These are phyloP conservation scores for Punctoribates punctum DNA, from an alignment of 2,888 invertebrate genomes.

Conservation along the genomic window DNA sequence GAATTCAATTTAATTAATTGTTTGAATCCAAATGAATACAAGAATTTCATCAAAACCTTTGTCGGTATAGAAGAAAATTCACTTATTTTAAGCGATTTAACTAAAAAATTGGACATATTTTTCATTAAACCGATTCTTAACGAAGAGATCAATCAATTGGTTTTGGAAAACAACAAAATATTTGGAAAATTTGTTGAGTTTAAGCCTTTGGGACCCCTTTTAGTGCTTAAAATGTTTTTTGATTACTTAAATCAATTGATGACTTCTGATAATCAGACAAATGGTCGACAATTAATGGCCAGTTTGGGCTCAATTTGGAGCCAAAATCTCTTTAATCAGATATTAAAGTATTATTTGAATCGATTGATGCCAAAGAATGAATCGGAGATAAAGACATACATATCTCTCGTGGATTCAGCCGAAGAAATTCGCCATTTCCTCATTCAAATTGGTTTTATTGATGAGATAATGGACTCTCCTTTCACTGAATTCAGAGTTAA, in stretches of 20 bases:
- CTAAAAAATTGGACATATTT: not conserved
- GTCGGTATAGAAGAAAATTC: constrained; percentile 1
- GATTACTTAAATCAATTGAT: constrained; percentile 24
- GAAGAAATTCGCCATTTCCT: constrained; percentile 18
- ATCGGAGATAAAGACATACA: constrained; percentile 3
- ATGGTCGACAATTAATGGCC: not conserved
- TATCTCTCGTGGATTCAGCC: constrained; percentile 1
- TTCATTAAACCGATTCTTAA: constrained; percentile 25
- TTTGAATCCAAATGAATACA: constrained; percentile 15
- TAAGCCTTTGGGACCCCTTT: not conserved
- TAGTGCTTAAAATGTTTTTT: not conserved
- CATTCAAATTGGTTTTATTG: constrained; percentile 21
- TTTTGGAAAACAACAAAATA: not conserved
- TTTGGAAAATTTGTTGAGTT: not conserved
- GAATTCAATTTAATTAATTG: constrained; percentile 28
- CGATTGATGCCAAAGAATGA: constrained; percentile 29
- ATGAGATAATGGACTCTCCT: not conserved
- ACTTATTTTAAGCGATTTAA: not conserved
- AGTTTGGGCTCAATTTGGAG: constrained; percentile 32
- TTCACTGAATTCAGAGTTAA: constrained; percentile 8
- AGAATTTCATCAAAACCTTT: constrained; percentile 23
- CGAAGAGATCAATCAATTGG: constrained; percentile 24
- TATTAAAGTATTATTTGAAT: constrained; percentile 38
- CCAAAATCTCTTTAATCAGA: constrained; percentile 18
- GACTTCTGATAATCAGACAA: not conserved